These are phyloP conservation scores for Caenorhabditis panamensis DNA, from an alignment of 2,888 invertebrate species.

Conservation along the genomic window DNA sequence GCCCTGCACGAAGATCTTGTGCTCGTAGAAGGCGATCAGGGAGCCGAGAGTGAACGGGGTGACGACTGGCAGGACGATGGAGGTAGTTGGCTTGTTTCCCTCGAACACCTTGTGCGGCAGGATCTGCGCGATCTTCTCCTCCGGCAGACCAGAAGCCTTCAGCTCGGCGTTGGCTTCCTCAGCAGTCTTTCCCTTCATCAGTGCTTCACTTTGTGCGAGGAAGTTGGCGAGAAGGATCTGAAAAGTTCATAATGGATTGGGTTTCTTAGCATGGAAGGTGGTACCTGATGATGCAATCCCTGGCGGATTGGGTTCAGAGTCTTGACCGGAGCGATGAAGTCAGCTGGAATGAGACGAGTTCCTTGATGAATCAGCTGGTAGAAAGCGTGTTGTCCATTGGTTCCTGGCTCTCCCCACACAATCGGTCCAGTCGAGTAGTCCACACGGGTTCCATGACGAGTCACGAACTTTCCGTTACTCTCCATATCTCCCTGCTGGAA, in stretches of 20 bases:
- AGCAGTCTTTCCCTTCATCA: constrained; percentile 89
- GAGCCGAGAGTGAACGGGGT: constrained; percentile 95
- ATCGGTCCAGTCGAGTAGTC: constrained; percentile 87
- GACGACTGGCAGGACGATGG: constrained; percentile 92
- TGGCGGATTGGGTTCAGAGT: constrained; percentile 91
- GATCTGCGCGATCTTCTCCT: constrained; percentile 88
- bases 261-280: too few species aligned
- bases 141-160: constrained; percentile 87
- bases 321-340: constrained; percentile 94
- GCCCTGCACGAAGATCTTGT: constrained; percentile 98
- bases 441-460: constrained; percentile 82
- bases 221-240: constrained; percentile 94
- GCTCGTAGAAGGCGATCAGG: constrained; percentile 96
- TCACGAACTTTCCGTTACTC: constrained; percentile 93
- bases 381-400: constrained; percentile 99
- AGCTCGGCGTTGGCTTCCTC: constrained; percentile 89
- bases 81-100: constrained; percentile 97
- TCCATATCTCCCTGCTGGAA: constrained; percentile 95
- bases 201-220: constrained; percentile 97
- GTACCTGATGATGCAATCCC: constrained; percentile 90
- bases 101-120: constrained; percentile 95
- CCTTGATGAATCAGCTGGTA: constrained; percentile 86
- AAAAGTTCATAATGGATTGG: background rate
- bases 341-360: constrained; percentile 92
- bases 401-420: constrained; percentile 98